Conservation (phyloP, 64 coral and sea anemone genomes). For the Trachythela sp. region DNA sequence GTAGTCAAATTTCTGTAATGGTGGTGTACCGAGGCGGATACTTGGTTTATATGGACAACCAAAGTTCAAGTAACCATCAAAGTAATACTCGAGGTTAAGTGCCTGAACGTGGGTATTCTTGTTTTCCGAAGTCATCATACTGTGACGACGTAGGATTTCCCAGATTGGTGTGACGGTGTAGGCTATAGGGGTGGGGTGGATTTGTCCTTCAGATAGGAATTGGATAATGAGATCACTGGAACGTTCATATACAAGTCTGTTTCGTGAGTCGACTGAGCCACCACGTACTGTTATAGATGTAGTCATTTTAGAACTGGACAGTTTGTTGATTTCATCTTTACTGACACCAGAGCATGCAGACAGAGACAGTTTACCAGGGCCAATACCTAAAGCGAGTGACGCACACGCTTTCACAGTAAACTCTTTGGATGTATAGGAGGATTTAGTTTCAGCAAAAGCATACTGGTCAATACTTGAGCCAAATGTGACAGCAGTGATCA, state of each 20-base stretch:
- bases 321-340: constrained; percentile 24
- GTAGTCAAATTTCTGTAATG: neutral
- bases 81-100: no score
- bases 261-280: constrained; percentile 15
- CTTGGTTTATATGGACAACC: no score
- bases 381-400: neutral
- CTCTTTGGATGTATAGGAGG: constrained; percentile 7
- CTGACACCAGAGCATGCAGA: constrained; percentile 39
- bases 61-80: no score
- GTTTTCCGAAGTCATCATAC: no score
- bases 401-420: constrained; percentile 49
- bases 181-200: constrained; percentile 13
- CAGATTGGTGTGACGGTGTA: constrained; percentile 29
- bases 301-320: neutral
- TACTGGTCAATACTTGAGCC: constrained; percentile 47
- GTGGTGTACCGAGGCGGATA: neutral
- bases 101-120: no score
- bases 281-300: constrained; percentile 1
- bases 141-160: constrained; percentile 26
- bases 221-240: constrained; percentile 1
- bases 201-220: constrained; percentile 35
- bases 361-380: constrained; percentile 22
- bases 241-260: constrained; percentile 18
- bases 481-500: neutral
- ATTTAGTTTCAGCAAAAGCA: constrained; percentile 22